Evolutionary conservation across 1,140 invertebrate species (phyloP).

Genomic region (Belonocnema kinseyi): DNA sequence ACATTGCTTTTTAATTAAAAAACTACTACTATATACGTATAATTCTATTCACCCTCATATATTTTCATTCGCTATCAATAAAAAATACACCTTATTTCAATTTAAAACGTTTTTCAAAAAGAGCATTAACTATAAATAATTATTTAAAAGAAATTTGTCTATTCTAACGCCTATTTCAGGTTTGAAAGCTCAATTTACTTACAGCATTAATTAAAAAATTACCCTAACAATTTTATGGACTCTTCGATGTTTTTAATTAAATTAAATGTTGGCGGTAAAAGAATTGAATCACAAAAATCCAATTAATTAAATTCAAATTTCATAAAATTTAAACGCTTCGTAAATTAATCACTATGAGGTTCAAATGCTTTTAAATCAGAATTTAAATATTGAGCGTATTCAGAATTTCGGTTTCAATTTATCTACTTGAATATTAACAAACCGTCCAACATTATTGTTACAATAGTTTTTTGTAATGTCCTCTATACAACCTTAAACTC

Average conservation of each 20-base stretch:
- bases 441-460: no score
- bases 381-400: no score
- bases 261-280: background rate
- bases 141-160: background rate
- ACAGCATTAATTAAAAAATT: constrained; percentile 41
- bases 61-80: background rate
- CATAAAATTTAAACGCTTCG: no score
- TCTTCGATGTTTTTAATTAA: background rate
- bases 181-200: constrained; percentile 33
- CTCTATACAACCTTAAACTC: no score
- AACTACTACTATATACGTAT: no score
- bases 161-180: constrained; percentile 2
- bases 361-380: no score
- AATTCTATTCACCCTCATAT: no score
- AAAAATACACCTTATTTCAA: constrained; percentile 14
- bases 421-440: no score
- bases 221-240: background rate
- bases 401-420: no score
- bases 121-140: background rate
- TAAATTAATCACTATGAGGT: no score
- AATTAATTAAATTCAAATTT: background rate
- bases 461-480: no score
- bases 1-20: background rate
- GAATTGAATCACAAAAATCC: background rate
- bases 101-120: constrained; percentile 26